Conservation (phyloP, 2,113 vertebrate genomes). For the Camelus dromedarius region DNA sequence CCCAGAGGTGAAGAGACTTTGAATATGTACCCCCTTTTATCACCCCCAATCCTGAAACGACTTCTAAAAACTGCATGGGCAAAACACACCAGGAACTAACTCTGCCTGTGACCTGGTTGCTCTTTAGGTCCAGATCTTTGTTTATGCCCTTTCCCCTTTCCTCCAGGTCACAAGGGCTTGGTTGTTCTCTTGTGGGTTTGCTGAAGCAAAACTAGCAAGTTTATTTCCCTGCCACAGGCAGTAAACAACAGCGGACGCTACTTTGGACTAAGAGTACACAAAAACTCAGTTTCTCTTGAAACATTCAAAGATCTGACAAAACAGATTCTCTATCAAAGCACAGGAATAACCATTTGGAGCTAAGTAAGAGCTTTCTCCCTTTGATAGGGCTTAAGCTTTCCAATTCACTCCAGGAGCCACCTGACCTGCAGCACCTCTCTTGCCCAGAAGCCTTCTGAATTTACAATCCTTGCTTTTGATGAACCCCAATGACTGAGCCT, state of each 20-base stretch:
- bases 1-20: not conserved
- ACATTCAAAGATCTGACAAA: not conserved
- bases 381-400: not conserved
- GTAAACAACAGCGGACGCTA: not conserved
- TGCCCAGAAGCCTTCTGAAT: not conserved
- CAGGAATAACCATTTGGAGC: not conserved
- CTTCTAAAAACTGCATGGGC: not conserved
- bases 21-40: not conserved
- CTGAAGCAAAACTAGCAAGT: constrained; percentile 41
- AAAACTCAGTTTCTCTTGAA: not conserved
- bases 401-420: not conserved
- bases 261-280: not conserved
- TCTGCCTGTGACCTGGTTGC: not conserved
- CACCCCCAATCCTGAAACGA: not conserved
- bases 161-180: not conserved
- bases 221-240: not conserved
- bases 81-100: not conserved
- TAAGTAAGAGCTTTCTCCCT: not conserved
- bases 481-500: not conserved
- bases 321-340: not conserved
- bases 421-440: not conserved
- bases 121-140: not conserved
- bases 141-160: not conserved
- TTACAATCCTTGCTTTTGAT: not conserved
- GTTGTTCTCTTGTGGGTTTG: constrained; percentile 5